Percentiles rank a stretch among this genome's conserved stretches.
Conservation (phyloP, 2,113 vertebrate species). For the Nycticebus coucang region DNA sequence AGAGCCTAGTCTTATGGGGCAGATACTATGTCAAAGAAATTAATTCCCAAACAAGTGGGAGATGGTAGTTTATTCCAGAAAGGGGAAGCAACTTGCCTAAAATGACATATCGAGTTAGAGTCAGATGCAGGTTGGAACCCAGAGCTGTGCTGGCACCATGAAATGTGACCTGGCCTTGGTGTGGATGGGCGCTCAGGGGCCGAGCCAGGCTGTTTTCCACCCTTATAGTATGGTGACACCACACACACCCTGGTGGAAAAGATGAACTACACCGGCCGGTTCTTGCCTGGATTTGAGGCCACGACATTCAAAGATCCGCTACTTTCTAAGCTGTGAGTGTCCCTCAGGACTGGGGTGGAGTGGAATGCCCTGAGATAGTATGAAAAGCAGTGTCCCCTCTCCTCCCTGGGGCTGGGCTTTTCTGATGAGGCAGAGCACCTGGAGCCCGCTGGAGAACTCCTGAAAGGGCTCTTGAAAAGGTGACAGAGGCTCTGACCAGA, state of each 20-base stretch:
- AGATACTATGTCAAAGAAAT: not conserved
- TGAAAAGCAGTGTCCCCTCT: fast-evolving
- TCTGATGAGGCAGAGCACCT: not conserved
- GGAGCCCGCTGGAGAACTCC: not conserved
- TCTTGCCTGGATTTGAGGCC: slow-evolving; percentile 90
- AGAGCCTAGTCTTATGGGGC: not conserved
- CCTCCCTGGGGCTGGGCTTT: not conserved
- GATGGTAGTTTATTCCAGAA: not conserved
- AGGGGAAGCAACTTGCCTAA: not conserved
- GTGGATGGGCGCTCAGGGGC: not conserved
- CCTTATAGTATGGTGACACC: slow-evolving; percentile 95
- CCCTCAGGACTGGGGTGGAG: fast-evolving
- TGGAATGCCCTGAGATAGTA: fast-evolving
- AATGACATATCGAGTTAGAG: not conserved
- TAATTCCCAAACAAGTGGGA: not conserved
- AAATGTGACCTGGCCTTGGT: not conserved
- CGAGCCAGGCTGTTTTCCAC: not conserved
- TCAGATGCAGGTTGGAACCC: fast-evolving
- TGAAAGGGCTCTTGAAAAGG: not conserved
- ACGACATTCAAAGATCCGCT: slow-evolving; percentile 88
- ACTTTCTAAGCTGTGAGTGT: slow-evolving; percentile 91
- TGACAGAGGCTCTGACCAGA: not conserved
- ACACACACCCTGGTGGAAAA: slow-evolving; percentile 97
- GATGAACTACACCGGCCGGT: slow-evolving; percentile 89
- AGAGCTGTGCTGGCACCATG: fast-evolving